Base-by-base conservation (phyloP, 37 sponge, comb jelly and placozoan genomes). In the Agelas oroides region DNA sequence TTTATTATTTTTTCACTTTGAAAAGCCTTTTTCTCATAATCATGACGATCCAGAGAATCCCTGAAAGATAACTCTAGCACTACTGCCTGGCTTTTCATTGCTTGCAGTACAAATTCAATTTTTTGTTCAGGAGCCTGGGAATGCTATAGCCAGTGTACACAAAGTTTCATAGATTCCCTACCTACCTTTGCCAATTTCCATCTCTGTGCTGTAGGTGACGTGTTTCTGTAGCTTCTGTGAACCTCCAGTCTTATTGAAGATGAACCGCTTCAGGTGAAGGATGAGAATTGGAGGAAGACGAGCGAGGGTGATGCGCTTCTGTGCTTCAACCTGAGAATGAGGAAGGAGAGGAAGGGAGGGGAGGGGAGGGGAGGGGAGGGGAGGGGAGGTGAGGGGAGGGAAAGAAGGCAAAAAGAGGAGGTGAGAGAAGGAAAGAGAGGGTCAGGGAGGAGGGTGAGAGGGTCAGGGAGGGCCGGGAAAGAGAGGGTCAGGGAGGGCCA, bases 211-310 rank as follows among this genome's bases (percentile, higher is more conserved):
- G 69, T 95, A 95, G 18, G 37, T 30, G 36, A 95, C 66, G 23
- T 55, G 86, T 75, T 94, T 97, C n/a, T 34, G n/a, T 11, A 97
- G 65, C 77, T 97, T 97, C 84, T 94, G 95, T 0, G 86, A 92
- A 0, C 87, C 92, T 0, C 77, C 92, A 2, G 80, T 79, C 31
- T 74, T 38, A 72, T 93, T 76, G 78, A 86, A 99, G 15, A 85
- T 34, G 73, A 99, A 99, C 76, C 97, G 83, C 83, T 99, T 99
- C 59, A 99, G 65, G 38, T 99, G 99, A 27, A 99, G 89, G 32
- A 99, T 77, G 28, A 99, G 86, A 12, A 99, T 85, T 0, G 92
- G 80, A 15, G 97, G 97, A 1, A 97, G 86, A 3, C 75, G 93
- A 30, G 91, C 84, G 31, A 97, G 75, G 35, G 91, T 79, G 30